phyloP scores from a whole-genome alignment of 2,888 invertebrate genomes.

The Harpagoxenus sublaevis region DNA sequence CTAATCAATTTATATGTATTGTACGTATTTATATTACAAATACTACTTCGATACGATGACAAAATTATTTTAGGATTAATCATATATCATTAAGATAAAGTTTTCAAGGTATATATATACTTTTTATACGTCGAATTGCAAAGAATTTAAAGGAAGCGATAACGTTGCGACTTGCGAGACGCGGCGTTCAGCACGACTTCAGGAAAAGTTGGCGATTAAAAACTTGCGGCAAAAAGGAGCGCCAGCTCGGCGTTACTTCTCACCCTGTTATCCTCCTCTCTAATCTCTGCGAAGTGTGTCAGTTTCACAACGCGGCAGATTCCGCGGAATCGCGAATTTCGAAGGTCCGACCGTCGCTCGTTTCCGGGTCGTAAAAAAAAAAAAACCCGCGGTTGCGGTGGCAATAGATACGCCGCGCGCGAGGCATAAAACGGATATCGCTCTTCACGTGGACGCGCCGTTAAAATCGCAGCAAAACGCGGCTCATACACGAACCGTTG shows the following conservation, averaged over 20 bases:
- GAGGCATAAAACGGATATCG: conserved; percentile 43
- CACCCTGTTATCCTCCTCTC: neutral
- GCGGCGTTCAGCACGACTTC: neutral
- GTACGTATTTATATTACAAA: neutral
- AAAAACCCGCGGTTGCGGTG: neutral
- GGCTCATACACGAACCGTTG: neutral
- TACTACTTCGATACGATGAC: neutral
- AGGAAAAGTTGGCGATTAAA: conserved; percentile 39
- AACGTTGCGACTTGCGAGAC: neutral
- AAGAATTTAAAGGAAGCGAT: neutral
- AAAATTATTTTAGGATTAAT: neutral
- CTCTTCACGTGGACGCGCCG: conserved; percentile 25
- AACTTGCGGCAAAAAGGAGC: conserved; percentile 7
- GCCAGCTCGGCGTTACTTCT: conserved; percentile 10
- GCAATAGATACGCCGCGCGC: conserved; percentile 27
- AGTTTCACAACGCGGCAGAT: neutral
- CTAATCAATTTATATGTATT: neutral
- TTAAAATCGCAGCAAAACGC: conserved; percentile 31
- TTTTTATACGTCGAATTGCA: neutral
- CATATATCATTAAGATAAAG: neutral
- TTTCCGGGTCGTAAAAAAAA: conserved; percentile 31
- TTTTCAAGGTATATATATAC: neutral
- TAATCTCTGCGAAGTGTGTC: conserved; percentile 31
- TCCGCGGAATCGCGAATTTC: conserved; percentile 31
- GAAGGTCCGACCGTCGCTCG: conserved; percentile 18